Percentiles rank a stretch among this genome's conserved stretches.
phyloP scores from a whole-genome alignment of 2,888 invertebrate genomes.

The Eumerus sabulonum region DNA sequence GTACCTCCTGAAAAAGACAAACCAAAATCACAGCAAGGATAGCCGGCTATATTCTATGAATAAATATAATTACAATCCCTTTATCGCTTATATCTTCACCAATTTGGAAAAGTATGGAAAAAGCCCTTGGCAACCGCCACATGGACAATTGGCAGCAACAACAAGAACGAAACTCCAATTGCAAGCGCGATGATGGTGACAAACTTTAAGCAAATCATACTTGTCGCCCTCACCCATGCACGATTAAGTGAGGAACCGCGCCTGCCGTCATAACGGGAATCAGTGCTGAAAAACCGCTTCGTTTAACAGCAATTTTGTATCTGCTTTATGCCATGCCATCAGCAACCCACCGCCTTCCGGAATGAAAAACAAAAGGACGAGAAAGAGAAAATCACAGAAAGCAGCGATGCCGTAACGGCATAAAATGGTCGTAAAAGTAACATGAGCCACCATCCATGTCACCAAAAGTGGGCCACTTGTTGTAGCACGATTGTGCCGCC shows the following conservation, averaged over 20 bases:
- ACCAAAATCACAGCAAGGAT: no score
- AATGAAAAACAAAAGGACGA: neutral
- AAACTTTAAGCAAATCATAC: constrained; percentile 17
- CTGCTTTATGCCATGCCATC: constrained; percentile 9
- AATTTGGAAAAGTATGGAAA: neutral
- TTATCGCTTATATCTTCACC: neutral
- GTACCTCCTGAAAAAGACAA: no score
- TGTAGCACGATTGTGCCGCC: constrained; percentile 31
- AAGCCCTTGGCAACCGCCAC: neutral
- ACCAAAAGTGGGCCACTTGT: constrained; percentile 60
- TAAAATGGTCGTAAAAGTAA: constrained; percentile 24
- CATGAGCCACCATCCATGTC: constrained; percentile 29
- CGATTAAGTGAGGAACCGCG: neutral
- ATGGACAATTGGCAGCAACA: no score
- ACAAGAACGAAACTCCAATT: neutral
- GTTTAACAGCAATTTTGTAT: constrained; percentile 52
- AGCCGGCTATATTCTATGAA: neutral
- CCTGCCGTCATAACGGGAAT: constrained; percentile 47
- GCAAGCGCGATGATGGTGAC: constrained; percentile 4
- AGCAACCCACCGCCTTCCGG: neutral
- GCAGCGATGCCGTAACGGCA: constrained; percentile 1
- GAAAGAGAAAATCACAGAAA: constrained; percentile 2
- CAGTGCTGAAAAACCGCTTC: constrained; percentile 54
- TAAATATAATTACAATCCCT: neutral
- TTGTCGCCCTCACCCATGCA: constrained; percentile 16